phyloP scores from a whole-genome alignment of 2,113 vertebrate species.

The Nesoenas mayeri region DNA sequence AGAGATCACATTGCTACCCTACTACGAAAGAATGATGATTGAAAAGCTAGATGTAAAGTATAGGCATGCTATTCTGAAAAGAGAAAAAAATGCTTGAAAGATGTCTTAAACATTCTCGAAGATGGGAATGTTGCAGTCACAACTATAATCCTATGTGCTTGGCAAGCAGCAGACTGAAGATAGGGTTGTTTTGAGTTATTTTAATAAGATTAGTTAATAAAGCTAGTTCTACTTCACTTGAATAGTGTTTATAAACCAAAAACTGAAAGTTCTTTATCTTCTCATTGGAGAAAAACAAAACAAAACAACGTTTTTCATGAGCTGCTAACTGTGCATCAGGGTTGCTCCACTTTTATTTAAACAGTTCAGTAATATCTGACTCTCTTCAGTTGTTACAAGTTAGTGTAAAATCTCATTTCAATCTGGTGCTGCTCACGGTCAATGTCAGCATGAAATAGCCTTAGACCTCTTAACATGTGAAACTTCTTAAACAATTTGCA shows the following conservation, averaged over 20 bases:
- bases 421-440: no score
- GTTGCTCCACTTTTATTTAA: background rate
- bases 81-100: background rate
- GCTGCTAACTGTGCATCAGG: background rate
- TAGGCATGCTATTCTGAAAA: background rate
- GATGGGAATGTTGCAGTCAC: background rate
- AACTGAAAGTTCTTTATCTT: background rate
- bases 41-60: background rate
- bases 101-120: background rate
- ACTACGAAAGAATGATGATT: background rate
- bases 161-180: background rate
- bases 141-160: background rate
- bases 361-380: background rate
- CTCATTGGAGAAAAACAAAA: background rate
- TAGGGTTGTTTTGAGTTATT: background rate
- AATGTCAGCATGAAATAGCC: background rate
- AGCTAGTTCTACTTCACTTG: background rate
- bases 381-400: background rate
- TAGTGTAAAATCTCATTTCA: background rate
- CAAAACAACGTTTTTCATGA: background rate
- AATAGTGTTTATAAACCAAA: background rate
- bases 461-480: background rate
- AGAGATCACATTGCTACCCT: background rate
- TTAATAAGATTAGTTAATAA: background rate
- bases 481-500: background rate